These are phyloP conservation scores for Drosophila robusta DNA, from an alignment of 2,888 invertebrate genomes.

Conservation along the genomic window DNA sequence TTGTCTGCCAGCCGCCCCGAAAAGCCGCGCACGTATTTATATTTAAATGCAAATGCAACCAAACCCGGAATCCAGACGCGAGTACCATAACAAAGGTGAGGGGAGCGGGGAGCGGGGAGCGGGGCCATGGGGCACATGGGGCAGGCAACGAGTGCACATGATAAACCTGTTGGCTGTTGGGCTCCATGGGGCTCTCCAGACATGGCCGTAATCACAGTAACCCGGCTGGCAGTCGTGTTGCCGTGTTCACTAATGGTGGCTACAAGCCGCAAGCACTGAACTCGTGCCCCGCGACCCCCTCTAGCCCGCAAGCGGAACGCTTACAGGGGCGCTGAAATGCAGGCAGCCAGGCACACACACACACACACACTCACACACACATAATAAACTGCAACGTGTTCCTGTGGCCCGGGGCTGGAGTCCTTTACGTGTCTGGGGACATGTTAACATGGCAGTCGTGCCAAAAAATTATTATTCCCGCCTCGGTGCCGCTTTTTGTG, in stretches of 20 bases:
- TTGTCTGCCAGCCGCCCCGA: constrained; percentile 81
- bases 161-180: constrained; percentile 62
- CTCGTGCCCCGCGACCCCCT: constrained; percentile 35
- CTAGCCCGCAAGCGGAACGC: constrained; percentile 44
- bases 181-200: constrained; percentile 33
- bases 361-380: constrained; percentile 19
- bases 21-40: constrained; percentile 83
- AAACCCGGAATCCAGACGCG: constrained; percentile 8
- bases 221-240: constrained; percentile 45
- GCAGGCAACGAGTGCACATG: constrained; percentile 41
- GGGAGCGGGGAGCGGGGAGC: no score
- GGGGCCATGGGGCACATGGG: background rate
- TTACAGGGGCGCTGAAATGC: constrained; percentile 72
- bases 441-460: constrained; percentile 84
- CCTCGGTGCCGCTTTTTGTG: constrained; percentile 73
- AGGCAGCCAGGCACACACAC: constrained; percentile 51
- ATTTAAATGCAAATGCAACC: constrained; percentile 80
- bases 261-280: constrained; percentile 83
- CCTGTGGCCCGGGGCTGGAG: constrained; percentile 43
- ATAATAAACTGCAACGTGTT: constrained; percentile 73
- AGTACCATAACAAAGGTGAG: background rate
- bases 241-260: constrained; percentile 83
- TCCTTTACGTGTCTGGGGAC: constrained; percentile 80
- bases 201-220: constrained; percentile 68
- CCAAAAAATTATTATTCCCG: constrained; percentile 84